phyloP scores from a whole-genome alignment of 1,140 invertebrate genomes.

The Polypedilum pembai region DNA sequence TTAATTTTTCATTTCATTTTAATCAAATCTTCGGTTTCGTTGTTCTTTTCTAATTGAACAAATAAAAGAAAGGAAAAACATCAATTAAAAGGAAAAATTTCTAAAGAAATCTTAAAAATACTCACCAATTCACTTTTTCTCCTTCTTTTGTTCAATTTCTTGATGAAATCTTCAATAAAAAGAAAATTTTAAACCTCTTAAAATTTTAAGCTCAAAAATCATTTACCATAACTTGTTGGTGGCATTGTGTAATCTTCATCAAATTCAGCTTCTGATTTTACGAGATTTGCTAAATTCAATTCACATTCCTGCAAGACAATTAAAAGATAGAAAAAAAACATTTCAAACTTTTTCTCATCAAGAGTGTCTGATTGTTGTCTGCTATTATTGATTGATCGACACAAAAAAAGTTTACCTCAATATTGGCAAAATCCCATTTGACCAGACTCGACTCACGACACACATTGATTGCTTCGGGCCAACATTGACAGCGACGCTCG shows the following conservation, averaged over 20 bases:
- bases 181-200: not conserved
- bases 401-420: not conserved
- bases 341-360: not conserved
- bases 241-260: slow-evolving; percentile 44
- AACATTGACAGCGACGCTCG: slow-evolving; percentile 42
- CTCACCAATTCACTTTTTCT: not conserved
- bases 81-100: too few species aligned
- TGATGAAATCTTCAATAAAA: not conserved
- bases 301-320: slow-evolving; percentile 39
- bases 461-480: slow-evolving; percentile 40
- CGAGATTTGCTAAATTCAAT: slow-evolving; percentile 42
- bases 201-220: not conserved
- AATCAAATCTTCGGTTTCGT: too few species aligned
- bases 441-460: slow-evolving; percentile 31
- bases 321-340: not conserved
- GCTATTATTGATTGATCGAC: not conserved
- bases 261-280: slow-evolving; percentile 42
- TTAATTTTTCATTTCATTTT: too few species aligned
- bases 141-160: not conserved
- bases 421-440: slow-evolving; percentile 4
- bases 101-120: too few species aligned
- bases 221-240: slow-evolving; percentile 37
- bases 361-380: not conserved
- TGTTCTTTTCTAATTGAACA: too few species aligned
- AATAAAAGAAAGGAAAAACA: too few species aligned